A percentile compares a stretch with the other conserved stretches of the same genome.
phyloP scores from a whole-genome alignment of 1,140 invertebrate genomes.

The Wasmannia auropunctata region DNA sequence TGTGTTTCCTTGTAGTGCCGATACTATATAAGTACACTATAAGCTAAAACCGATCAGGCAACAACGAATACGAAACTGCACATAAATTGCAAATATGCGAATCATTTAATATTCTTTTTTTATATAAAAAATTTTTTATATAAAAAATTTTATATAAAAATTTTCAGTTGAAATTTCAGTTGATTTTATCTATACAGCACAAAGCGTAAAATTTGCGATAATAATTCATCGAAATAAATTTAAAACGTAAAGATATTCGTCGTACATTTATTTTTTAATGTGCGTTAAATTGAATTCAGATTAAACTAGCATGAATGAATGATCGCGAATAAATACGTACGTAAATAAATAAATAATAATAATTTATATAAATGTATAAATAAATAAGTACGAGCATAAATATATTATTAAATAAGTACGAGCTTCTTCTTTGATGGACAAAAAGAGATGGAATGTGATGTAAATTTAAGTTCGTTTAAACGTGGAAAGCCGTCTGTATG shows the following conservation, averaged over 20 bases:
- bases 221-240: neutral
- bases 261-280: neutral
- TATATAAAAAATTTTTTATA: neutral
- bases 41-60: neutral
- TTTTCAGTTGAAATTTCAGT: neutral
- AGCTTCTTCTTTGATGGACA: neutral
- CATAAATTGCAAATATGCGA: neutral
- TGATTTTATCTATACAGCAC: neutral
- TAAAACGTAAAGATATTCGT: neutral
- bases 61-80: neutral
- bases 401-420: too few species aligned
- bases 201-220: neutral
- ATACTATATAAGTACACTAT: neutral
- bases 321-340: neutral
- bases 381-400: too few species aligned
- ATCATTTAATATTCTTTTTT: neutral
- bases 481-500: too few species aligned
- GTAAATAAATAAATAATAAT: too few species aligned
- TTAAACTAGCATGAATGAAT: neutral
- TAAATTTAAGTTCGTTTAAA: neutral
- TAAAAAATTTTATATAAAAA: neutral
- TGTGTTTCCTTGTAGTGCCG: neutral
- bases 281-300: neutral
- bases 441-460: neutral
- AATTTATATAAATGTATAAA: too few species aligned